Base-by-base conservation (phyloP, 2,888 invertebrate species). In the Eupithecia exiguata region DNA sequence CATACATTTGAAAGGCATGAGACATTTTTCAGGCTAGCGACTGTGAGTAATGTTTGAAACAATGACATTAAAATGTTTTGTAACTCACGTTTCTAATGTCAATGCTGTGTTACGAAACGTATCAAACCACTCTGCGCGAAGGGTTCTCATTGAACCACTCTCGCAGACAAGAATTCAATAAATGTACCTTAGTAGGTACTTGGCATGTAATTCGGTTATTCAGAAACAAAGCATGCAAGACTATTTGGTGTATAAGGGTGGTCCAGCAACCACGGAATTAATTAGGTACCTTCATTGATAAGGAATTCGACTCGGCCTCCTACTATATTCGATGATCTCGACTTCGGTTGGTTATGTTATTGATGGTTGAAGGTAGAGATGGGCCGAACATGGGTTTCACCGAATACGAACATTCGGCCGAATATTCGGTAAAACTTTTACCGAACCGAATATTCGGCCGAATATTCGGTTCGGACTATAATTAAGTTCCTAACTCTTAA, bases 31-130 rank as follows among this genome's bases (percentile, higher is more conserved):
- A 70, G 70, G 16, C 46, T 18, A 46, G 18, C 46, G 10, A 10
- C 5, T 38, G 38, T 65, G 67, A 40, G 46, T 69, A 46, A 46
- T 67, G 53, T 67, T 71, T 69, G 36, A 72, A 76, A 76, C 76
- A 73, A 73, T 73, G 74, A 70, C 71, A 74, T 74, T 74, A 70
- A 72, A 69, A n/a, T 69, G 62, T 61, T 70, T 75, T 65, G 70
- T 78, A 78, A 72, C 58, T 69, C 74, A 79, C 72, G 77, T 84
- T 84, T 84, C 79, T 84, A 83, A 83, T 82, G 82, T 83, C 83
- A 83, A 84, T 83, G 84, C 69, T 84, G 77, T 35, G 72, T 79
- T 77, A 70, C 72, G 74, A 78, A 78, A 80, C 40, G 35, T 38
- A 65, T 10, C 21, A 71, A 69, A 43, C 40, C 49, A 53, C 53